A percentile compares a stretch with the other conserved stretches of the same genome.
These are phyloP conservation scores for Tetragonula carbonaria DNA, from an alignment of 2,888 invertebrate species.

Conservation along the genomic window DNA sequence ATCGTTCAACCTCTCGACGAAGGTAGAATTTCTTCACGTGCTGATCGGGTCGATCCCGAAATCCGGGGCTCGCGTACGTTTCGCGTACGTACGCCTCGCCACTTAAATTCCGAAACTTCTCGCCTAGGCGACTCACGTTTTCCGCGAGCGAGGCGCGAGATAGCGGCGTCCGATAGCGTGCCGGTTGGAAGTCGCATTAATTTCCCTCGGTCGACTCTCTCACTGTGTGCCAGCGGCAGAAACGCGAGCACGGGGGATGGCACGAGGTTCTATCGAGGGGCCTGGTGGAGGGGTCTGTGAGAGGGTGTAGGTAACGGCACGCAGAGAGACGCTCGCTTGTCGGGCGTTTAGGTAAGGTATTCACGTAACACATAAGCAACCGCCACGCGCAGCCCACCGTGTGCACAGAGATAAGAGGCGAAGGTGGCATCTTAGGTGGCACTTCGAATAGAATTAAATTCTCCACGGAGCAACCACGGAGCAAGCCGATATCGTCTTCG, in stretches of 20 bases:
- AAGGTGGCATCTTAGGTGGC: constrained; percentile 80
- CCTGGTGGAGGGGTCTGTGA: constrained; percentile 14
- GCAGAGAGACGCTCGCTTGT: constrained; percentile 68
- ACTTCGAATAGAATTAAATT: constrained; percentile 77
- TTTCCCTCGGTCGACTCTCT: constrained; percentile 74
- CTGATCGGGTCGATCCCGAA: constrained; percentile 6
- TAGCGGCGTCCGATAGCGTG: constrained; percentile 77
- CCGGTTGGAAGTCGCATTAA: constrained; percentile 77
- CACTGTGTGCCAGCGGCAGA: constrained; percentile 24
- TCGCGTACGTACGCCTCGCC: constrained; percentile 1
- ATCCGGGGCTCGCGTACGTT: constrained; percentile 43
- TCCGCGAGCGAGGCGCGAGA: constrained; percentile 74
- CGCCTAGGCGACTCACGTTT: constrained; percentile 81
- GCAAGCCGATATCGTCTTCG: constrained; percentile 64
- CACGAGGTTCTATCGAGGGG: constrained; percentile 24
- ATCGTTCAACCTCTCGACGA: neutral
- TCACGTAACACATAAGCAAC: constrained; percentile 84
- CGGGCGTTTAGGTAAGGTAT: constrained; percentile 81
- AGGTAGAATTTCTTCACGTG: no score
- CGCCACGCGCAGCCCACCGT: constrained; percentile 80
- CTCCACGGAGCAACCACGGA: constrained; percentile 59
- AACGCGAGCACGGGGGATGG: constrained; percentile 14
- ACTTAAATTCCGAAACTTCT: constrained; percentile 78
- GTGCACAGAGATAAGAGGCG: constrained; percentile 82
- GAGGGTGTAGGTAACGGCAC: constrained; percentile 48